Conservation (phyloP, 2,888 invertebrate species). For the Nasonovia ribisnigri region DNA sequence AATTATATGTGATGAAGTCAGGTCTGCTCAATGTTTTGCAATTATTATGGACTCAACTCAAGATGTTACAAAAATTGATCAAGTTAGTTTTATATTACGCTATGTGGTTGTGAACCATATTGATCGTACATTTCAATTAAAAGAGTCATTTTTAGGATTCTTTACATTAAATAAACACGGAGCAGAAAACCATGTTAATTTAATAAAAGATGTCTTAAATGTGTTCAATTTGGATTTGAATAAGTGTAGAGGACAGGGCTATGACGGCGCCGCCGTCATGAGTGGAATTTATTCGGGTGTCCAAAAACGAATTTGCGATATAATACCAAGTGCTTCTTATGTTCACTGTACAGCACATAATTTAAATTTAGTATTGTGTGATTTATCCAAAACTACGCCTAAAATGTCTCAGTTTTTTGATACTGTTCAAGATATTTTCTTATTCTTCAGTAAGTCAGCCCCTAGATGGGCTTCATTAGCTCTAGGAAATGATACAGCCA, state of each 20-base stretch:
- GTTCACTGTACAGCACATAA: too few relatives aligned
- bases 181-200: too few relatives aligned
- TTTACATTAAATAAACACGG: too few relatives aligned
- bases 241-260: constrained; percentile 42
- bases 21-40: not conserved
- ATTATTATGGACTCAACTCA: constrained; percentile 14
- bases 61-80: constrained; percentile 8
- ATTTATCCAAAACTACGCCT: not conserved
- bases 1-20: constrained; percentile 10
- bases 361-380: not conserved
- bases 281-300: too few relatives aligned
- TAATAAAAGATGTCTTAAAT: not conserved
- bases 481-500: not conserved
- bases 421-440: not conserved
- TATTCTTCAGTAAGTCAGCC: not conserved
- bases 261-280: too few relatives aligned
- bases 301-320: too few relatives aligned
- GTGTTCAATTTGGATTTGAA: constrained; percentile 9
- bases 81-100: not conserved
- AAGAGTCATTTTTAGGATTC: not conserved
- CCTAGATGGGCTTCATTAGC: constrained; percentile 15
- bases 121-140: constrained; percentile 7
- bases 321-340: not conserved
- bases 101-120: not conserved
- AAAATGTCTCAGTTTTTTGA: not conserved